Base-by-base conservation (phyloP, 2,113 vertebrate species). In the Rostratula benghalensis region DNA sequence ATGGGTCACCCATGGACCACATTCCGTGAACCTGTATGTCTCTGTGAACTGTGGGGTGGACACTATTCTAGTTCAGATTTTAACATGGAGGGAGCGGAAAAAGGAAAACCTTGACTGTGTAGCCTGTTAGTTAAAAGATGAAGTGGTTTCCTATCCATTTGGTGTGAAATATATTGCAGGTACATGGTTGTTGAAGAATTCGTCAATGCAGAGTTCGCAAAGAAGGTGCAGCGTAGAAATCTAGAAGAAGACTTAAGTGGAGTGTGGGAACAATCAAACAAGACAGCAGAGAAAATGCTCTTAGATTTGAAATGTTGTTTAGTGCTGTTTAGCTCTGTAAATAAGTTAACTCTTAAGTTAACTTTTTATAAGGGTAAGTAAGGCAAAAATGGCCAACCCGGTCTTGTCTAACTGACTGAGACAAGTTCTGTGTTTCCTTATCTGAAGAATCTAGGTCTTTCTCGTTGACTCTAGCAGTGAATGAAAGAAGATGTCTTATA, bases 1-100 rank as follows among this genome's bases (percentile, higher is more conserved):
- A 48, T 1, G 3, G 10, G 16, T 87, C 3, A 1, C 10, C 4
- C 1, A 1, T 33, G 33, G 11, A 3, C 11, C 75, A 7, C 22
- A 83, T 5, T 25, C 4, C 10, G 9, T 27, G 3, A 3, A 4
- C 28, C 7, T 6, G 0, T 0, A 0, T 19, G 7, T 14, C 7
- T 35, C 28, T 45, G 23, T 30, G 46, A 39, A 10, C 7, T 45
- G 8, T 20, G 17, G 6, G 5, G 30, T n/a, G 11, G 23, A 18
- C 2, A 31, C 6, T 11, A 6, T 51, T 84, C 43, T 75, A 9
- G 20, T 20, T 8, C 3, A 68, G 13, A 67, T 7, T 3, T 74
- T 65, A 74, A 22, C 3, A 15, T 9, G 7, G 11, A 53, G 70
- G 37, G 17, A 70, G 6, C 51, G 3, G 7, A 76, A 60, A 83